Percentiles rank a stretch among this genome's conserved stretches.
phyloP scores from a whole-genome alignment of 1,140 invertebrate genomes.

The Drosophila tristis region DNA sequence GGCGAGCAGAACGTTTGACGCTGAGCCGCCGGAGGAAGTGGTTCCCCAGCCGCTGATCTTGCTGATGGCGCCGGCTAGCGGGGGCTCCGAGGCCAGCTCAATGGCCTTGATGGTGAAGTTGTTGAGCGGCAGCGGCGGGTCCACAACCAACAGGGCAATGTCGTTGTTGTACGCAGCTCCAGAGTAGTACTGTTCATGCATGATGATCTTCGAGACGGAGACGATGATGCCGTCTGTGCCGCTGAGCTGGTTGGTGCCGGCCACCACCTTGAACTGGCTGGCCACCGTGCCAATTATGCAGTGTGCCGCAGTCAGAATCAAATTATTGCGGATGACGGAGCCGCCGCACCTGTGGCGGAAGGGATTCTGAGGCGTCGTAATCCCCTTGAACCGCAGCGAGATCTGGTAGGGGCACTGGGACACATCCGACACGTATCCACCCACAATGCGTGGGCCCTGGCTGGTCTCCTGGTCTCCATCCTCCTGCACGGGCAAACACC shows the following conservation, averaged over 20 bases:
- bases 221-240: slow-evolving; percentile 65
- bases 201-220: slow-evolving; percentile 66
- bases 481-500: slow-evolving; percentile 44
- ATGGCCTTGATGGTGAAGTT: slow-evolving; percentile 70
- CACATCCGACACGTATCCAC: slow-evolving; percentile 55
- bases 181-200: slow-evolving; percentile 73
- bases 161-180: slow-evolving; percentile 64
- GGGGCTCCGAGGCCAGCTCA: slow-evolving; percentile 48
- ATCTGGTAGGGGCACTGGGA: slow-evolving; percentile 68
- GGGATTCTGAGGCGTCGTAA: slow-evolving; percentile 34
- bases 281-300: slow-evolving; percentile 61
- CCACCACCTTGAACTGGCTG: slow-evolving; percentile 69
- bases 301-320: slow-evolving; percentile 77
- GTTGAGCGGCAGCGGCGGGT: slow-evolving; percentile 66
- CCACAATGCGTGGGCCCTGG: slow-evolving; percentile 61
- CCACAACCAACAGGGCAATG: slow-evolving; percentile 67
- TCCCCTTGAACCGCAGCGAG: slow-evolving; percentile 62
- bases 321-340: slow-evolving; percentile 83
- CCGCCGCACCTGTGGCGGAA: slow-evolving; percentile 85
- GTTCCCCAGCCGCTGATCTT: slow-evolving; percentile 84
- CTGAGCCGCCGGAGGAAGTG: slow-evolving; percentile 35
- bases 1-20: slow-evolving; percentile 57
- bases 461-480: not conserved
- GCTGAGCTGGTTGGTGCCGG: slow-evolving; percentile 57
- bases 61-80: slow-evolving; percentile 51